Evolutionary conservation across 2,113 vertebrate species (phyloP).

Genomic region (Peucedramus taeniatus): DNA sequence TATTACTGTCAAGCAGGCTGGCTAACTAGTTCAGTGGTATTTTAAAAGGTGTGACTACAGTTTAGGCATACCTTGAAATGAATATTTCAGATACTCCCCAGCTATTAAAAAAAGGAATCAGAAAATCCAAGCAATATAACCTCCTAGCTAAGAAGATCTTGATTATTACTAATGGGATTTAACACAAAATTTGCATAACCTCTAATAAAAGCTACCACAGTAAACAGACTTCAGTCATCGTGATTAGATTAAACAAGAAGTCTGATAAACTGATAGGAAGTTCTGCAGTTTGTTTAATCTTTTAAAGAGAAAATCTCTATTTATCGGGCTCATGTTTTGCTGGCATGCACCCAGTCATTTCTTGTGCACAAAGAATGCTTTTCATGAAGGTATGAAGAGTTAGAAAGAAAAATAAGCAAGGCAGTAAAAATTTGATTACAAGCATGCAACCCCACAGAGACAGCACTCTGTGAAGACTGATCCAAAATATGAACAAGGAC

Average conservation of each 20-base stretch:
- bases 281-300: not conserved
- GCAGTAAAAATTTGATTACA: conserved; percentile 2
- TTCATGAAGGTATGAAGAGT: not conserved
- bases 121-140: not conserved
- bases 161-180: not conserved
- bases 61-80: not conserved
- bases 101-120: not conserved
- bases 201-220: not conserved
- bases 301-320: not conserved
- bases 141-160: not conserved
- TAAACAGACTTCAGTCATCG: not conserved
- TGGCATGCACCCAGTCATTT: not conserved
- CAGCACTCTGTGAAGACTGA: not conserved
- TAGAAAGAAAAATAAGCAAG: not conserved
- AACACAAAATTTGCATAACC: conserved; percentile 14
- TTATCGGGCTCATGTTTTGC: not conserved
- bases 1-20: not conserved
- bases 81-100: not conserved
- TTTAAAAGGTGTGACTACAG: not conserved
- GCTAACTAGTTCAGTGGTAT: not conserved
- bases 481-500: not conserved
- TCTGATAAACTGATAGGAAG: not conserved
- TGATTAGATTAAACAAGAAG: conserved; percentile 26
- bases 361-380: not conserved
- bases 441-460: not conserved